A percentile compares a stretch with the other conserved stretches of the same genome.
Conservation (phyloP, 2,888 invertebrate species). For the Calliopum simillimum region DNA sequence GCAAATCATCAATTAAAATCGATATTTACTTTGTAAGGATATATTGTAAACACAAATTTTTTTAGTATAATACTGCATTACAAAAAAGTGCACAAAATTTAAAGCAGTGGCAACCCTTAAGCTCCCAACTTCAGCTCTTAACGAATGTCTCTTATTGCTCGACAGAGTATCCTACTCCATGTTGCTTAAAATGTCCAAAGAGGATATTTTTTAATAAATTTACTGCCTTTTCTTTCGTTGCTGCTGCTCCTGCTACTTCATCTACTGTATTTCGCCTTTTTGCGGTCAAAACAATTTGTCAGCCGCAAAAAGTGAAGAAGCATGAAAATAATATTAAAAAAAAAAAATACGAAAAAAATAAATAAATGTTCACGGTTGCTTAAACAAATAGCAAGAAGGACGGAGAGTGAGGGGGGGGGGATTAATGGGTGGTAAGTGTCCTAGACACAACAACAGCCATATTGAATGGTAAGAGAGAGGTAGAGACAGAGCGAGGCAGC, state of each 20-base stretch:
- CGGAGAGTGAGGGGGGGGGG: background rate
- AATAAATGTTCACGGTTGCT: conserved; percentile 27
- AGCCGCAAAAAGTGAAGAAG: conserved; percentile 20
- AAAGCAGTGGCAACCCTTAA: background rate
- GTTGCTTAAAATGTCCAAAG: conserved; percentile 8
- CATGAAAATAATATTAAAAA: conserved; percentile 1
- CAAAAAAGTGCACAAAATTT: background rate
- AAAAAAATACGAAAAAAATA: background rate
- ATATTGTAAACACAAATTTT: no score
- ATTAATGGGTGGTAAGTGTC: background rate
- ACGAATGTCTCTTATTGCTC: background rate
- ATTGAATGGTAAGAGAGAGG: background rate
- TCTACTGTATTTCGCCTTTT: background rate
- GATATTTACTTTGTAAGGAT: no score
- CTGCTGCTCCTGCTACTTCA: background rate
- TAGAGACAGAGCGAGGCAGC: background rate
- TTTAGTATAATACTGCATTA: no score
- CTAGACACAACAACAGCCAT: no score
- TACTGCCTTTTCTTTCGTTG: conserved; percentile 14
- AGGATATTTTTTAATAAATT: conserved; percentile 26
- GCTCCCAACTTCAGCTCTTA: no score
- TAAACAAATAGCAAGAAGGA: conserved; percentile 6
- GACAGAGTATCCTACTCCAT: background rate
- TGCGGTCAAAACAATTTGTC: conserved; percentile 34
- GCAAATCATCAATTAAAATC: no score